Base-by-base conservation (phyloP, 2,797 vertebrate genomes). In the Danio kyathit region DNA sequence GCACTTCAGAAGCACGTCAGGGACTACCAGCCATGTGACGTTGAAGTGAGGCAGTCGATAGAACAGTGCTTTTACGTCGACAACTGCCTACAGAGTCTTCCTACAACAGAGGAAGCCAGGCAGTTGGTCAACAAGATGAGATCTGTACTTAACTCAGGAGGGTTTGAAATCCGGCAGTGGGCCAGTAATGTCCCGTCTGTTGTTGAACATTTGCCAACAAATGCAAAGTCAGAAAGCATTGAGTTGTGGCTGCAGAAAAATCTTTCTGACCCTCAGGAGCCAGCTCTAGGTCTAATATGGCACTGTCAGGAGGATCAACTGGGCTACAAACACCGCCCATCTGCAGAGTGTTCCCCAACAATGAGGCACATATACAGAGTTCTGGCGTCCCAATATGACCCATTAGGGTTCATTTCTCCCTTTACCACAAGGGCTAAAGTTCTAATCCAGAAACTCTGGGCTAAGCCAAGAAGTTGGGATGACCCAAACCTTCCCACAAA, bases 131-230 rank as follows among this genome's bases (percentile, higher is more conserved):
- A 83, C 6, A 41, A 57, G 5, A 17, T 73, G 17, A 38, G 69
- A 12, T n/a, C 66, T 5, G 3, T 83, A 16, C 67, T 74, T 0
- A 17, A 41, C 2, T 19, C 21, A 4, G 56, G 64, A 5, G 59
- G 69, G 4, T 75, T 83, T 17, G 61, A 83, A 59, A 76, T 80
- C 12, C 5, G 54, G 9, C 78, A 84, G 7, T 71, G 70, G 57
- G 48, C 65, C 19, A 70, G 76, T n/a, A 84, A 82, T 5, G 17
- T n/a, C 14, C 67, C 75, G 3, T 29, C n/a, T n/a, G 60, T 66
- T 0, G 46, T 74, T 6, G 60, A 17, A 3, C 67, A 76, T 7
- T 51, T 84, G 0, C 77, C 65, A 3, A 2, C 65, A 0, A 3
- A 41, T 9, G 44, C 41, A 0, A 71, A 59, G 7, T 80, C 57